Evolutionary conservation across 1,140 invertebrate species (phyloP), one percentile per base, ranked within the genome.

Genomic region (Vanessa tameamea): DNA sequence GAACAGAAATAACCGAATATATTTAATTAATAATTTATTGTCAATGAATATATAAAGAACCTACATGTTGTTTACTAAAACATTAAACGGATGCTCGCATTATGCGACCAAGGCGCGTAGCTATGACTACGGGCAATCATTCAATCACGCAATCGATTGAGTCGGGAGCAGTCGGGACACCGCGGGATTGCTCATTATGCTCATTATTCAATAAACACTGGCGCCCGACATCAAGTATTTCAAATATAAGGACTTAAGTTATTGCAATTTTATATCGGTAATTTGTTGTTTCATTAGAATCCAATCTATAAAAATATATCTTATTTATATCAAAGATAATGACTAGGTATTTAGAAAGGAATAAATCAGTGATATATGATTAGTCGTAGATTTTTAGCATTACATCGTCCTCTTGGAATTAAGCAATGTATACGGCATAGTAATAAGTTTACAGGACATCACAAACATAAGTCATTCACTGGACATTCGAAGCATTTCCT

Each of bases 121-220:
- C 84, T 86, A 85, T 87, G 84, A 87, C 82, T 78, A 86, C 77
- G 75, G 71, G 82, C 84, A 90, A 92, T 90, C 86, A 90, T 90
- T 84, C 87, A 89, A 92, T 92, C 86, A 90, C 82, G 77, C 86
- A 89, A 89, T 88, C 87, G 84, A 89, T 87, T 78, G 81, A 55
- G 61, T 64, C 69, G 20, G 77, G 80, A 64, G 73, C 50, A 47
- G 26, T 12, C 68, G 13, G 68, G 68, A 61, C 79, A 81, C 81
- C 77, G 79, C 86, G 74, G 79, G 86, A 88, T 88, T 90, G 84
- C 77, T 85, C 82, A 86, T 92, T 90, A 92, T 87, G 82, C 8
- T 37, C 31, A 61, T 61, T 61, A 61, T 61, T 15, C 84, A 89
- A 92, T 90, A 85, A 85, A 83, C 83, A 84, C 76, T 83, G 87